Conservation (phyloP, 2,113 vertebrate species). For the Pseudorectes ferrugineus region DNA sequence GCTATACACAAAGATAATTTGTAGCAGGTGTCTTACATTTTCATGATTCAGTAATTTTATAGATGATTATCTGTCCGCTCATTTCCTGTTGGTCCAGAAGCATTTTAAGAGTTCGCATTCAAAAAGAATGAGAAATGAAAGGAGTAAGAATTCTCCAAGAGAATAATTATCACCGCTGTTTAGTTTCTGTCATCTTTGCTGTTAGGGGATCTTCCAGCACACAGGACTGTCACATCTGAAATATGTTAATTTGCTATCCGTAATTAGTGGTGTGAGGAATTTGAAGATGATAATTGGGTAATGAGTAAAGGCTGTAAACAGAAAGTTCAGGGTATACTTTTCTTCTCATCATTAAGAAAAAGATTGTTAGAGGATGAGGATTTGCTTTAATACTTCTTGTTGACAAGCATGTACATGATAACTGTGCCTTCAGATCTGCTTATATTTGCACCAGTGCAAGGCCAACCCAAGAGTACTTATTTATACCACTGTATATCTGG, state of each 20-base stretch:
- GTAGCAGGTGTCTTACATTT: slow-evolving; percentile 63
- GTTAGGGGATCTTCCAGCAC: slow-evolving; percentile 7
- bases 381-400: slow-evolving; percentile 39
- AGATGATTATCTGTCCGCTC: slow-evolving; percentile 47
- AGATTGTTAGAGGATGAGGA: not conserved
- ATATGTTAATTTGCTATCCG: slow-evolving; percentile 32
- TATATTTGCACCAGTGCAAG: not conserved
- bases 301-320: slow-evolving; percentile 23
- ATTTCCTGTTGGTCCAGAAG: slow-evolving; percentile 54
- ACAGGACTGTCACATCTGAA: slow-evolving; percentile 30
- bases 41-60: slow-evolving; percentile 57
- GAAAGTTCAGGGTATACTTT: slow-evolving; percentile 33
- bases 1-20: slow-evolving; percentile 58
- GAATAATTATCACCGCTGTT: slow-evolving; percentile 15
- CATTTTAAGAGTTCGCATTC: not conserved
- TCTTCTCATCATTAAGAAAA: slow-evolving; percentile 18
- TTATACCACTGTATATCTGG: not conserved
- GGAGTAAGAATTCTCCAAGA: not conserved
- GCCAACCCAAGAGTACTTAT: not conserved
- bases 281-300: slow-evolving; percentile 50
- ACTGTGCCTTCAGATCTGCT: not conserved
- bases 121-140: slow-evolving; percentile 1
- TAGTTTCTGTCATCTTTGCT: slow-evolving; percentile 24
- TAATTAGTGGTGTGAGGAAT: slow-evolving; percentile 30
- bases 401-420: not conserved